phyloP scores from a whole-genome alignment of 2,888 invertebrate genomes.

The Eristalis pertinax region DNA sequence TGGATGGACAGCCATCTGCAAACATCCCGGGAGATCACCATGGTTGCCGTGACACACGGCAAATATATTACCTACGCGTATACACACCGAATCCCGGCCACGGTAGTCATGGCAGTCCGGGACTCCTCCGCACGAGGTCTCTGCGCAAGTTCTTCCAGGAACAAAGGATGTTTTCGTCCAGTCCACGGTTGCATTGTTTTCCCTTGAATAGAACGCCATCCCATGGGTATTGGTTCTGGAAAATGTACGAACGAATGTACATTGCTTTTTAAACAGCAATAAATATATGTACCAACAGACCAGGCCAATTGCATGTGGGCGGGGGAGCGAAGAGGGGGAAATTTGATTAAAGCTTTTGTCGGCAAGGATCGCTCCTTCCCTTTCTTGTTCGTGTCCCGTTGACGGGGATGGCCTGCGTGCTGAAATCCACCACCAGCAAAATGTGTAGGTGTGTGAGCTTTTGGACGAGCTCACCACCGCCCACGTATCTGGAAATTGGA shows the following conservation, averaged over 20 bases:
- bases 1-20: neutral
- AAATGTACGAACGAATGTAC: neutral
- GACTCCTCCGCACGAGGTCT: neutral
- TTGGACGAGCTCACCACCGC: neutral
- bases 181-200: constrained; percentile 9
- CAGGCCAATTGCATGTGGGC: neutral
- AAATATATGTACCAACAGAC: neutral
- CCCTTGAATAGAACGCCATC: neutral
- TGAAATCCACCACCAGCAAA: neutral
- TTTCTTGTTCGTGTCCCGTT: no score
- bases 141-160: constrained; percentile 13
- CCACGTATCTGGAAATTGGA: neutral
- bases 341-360: constrained; percentile 13
- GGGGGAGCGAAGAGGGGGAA: neutral
- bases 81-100: neutral
- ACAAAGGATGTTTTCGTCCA: constrained; percentile 6
- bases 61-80: neutral
- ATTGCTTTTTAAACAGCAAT: neutral
- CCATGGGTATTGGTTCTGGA: neutral
- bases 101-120: neutral
- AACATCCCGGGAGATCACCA: neutral
- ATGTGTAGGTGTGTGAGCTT: neutral
- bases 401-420: constrained; percentile 9
- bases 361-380: neutral
- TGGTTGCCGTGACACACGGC: neutral